Evolutionary conservation across 1,140 invertebrate genomes (phyloP), one percentile per base, ranked within the genome.

Genomic region (Drosophila ogumai): DNA sequence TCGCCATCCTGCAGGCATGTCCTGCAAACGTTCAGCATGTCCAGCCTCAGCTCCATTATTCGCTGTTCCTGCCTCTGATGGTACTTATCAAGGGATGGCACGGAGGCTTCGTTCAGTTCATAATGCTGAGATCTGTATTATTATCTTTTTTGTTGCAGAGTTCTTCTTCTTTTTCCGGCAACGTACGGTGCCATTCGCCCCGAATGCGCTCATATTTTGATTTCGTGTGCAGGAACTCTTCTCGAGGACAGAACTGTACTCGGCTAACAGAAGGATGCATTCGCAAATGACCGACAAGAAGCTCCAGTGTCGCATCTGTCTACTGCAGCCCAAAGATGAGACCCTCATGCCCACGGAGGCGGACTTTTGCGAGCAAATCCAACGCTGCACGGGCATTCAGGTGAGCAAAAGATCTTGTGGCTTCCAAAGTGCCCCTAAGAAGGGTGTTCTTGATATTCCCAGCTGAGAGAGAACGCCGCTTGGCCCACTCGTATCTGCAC

Each of bases 1-100:
- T 90, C 85, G 13, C 74, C 90, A 31, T 76, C 79, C 75, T 92
- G 85, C 28, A 92, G 59, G 46, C 91, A 92, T 25, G 91, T 82
- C 2, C 91, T 77, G 32, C 91, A 90, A 8, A 87, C 66, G 10
- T 57, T 61, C 8, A 50, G 43, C 44, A 90, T 74, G 28, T 91
- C 72, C 47, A 88, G 19, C 5, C 49, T 38, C 4, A 75, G 22
- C 31, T 79, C 75, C 69, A 49, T 65, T 59, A 56, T 3, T 4
- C 6, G 43, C 19, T 46, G 3, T 49, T 28, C 22, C 13, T 9
- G 8, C 1, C 22, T 28, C 1, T n/a, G 15, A 6, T 12, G 43
- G 6, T 22, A 1, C 4, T 15, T 6, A 15, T 47, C 15, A 10
- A n/a, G 1, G 13, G 10, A 9, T 44, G 5, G 22, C 22, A n/a